Conservation (phyloP, 2,113 vertebrate genomes). For the Vombatus ursinus region DNA sequence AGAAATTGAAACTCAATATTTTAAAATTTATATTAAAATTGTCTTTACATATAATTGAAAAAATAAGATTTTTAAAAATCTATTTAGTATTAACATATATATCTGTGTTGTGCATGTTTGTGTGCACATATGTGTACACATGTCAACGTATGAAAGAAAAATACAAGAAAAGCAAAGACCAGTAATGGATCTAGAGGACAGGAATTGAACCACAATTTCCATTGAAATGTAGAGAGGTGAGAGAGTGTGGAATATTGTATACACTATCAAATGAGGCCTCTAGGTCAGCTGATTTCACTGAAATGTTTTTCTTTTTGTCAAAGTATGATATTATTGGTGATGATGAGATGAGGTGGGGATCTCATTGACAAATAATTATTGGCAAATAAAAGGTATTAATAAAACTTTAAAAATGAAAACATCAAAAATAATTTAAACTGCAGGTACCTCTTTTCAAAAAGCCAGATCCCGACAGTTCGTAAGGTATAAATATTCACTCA, state of each 20-base stretch:
- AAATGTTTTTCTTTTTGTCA: background rate
- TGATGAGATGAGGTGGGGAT: background rate
- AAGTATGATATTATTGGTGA: background rate
- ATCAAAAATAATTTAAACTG: slow-evolving; percentile 18
- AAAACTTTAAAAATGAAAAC: background rate
- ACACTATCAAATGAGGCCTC: background rate
- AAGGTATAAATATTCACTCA: slow-evolving; percentile 10
- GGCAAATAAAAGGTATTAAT: background rate
- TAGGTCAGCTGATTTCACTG: background rate
- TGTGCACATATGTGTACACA: background rate
- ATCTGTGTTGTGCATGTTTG: background rate
- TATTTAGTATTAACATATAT: background rate
- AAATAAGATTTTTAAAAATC: background rate
- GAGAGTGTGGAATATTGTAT: background rate
- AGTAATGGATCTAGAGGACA: background rate
- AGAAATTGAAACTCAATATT: too few relatives aligned
- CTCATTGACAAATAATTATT: background rate
- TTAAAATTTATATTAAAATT: too few relatives aligned
- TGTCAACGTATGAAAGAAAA: background rate
- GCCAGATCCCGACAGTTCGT: slow-evolving; percentile 12
- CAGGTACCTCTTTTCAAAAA: slow-evolving; percentile 23
- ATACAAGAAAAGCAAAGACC: background rate
- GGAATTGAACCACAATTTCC: background rate
- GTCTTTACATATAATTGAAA: too few relatives aligned
- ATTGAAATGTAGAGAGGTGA: background rate